phyloP scores from a whole-genome alignment of 35 echinoderm and acorn worm genomes.

The Diadema setosum region DNA sequence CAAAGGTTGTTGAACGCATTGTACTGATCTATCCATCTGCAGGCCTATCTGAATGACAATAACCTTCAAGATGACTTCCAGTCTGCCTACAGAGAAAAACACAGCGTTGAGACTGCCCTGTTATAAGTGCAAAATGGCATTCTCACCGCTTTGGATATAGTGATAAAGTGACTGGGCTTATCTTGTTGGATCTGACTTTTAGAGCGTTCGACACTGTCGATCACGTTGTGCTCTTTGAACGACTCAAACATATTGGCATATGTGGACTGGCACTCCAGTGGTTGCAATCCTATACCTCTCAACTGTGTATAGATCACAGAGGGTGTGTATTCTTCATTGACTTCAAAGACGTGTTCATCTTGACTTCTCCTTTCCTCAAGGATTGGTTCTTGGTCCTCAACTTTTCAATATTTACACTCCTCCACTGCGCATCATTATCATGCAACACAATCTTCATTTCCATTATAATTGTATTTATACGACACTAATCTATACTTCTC shows the following conservation, averaged over 20 bases:
- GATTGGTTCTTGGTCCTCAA: too few species aligned
- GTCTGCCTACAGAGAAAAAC: constrained; percentile 63
- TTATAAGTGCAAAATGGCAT: constrained; percentile 66
- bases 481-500: constrained; percentile 33
- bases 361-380: too few species aligned
- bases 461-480: constrained; percentile 22
- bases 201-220: constrained; percentile 72
- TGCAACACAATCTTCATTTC: too few species aligned
- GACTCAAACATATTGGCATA: constrained; percentile 60
- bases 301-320: too few species aligned
- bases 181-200: constrained; percentile 61
- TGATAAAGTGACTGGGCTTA: constrained; percentile 43
- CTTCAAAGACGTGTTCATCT: too few species aligned
- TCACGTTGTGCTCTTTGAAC: constrained; percentile 46
- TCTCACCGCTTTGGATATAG: constrained; percentile 44
- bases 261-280: constrained; percentile 12
- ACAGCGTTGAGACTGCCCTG: constrained; percentile 71
- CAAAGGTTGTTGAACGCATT: constrained; percentile 38
- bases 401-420: too few species aligned
- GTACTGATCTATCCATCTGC: not conserved
- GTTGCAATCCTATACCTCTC: too few species aligned
- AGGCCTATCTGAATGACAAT: not conserved
- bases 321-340: too few species aligned
- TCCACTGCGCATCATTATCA: too few species aligned
- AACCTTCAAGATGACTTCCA: constrained; percentile 52